Conservation (phyloP, 2,888 invertebrate species). For the Microplitis deprimator region DNA sequence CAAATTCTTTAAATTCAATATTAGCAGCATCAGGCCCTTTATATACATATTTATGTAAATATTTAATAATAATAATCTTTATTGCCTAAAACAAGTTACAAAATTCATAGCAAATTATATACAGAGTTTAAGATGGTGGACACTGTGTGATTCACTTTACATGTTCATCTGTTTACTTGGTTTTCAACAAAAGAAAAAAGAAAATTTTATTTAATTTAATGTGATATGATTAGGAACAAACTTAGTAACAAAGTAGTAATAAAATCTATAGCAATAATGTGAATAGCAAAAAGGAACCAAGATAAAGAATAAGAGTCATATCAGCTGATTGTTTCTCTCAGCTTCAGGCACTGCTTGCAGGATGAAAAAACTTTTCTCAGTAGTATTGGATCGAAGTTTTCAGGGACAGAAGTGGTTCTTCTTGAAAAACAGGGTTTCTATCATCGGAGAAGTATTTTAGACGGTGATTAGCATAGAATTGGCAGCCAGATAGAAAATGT, state of each 20-base stretch:
- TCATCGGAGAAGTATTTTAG: not conserved
- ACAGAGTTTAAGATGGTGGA: not conserved
- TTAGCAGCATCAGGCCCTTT: constrained; percentile 55
- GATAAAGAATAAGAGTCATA: not conserved
- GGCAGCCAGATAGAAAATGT: not conserved
- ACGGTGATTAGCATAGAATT: not conserved
- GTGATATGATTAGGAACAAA: not conserved
- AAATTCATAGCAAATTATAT: not conserved
- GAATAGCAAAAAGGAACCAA: not conserved
- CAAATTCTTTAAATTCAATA: constrained; percentile 42
- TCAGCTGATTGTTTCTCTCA: not conserved
- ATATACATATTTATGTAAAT: constrained; percentile 57
- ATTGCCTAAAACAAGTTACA: not conserved
- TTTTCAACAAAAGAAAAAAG: too few relatives aligned
- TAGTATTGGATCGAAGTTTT: not conserved
- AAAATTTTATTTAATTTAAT: not conserved
- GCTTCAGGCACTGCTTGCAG: not conserved
- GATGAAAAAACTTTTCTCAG: not conserved
- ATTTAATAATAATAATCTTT: constrained; percentile 35
- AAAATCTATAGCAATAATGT: not conserved
- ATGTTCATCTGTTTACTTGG: not conserved
- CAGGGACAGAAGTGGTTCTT: not conserved
- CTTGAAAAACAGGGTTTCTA: not conserved
- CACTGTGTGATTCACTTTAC: not conserved
- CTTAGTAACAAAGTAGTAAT: not conserved